phyloP scores from a whole-genome alignment of 2,797 vertebrate genomes.

The Chelon labrosus region DNA sequence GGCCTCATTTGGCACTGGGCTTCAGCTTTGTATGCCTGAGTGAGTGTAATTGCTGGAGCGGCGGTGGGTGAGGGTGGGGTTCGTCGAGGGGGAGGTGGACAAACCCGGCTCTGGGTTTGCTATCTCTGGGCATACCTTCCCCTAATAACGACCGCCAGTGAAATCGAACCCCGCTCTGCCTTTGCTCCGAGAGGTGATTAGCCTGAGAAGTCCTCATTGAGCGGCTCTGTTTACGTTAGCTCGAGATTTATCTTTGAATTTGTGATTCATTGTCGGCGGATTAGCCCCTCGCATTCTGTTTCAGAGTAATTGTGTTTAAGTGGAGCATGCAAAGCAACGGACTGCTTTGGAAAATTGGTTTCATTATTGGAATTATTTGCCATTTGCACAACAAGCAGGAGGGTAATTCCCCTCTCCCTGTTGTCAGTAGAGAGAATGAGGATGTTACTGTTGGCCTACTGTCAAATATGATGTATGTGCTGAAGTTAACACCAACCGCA shows the following conservation, averaged over 20 bases:
- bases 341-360: constrained; percentile 62
- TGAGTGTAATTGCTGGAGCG: constrained; percentile 88
- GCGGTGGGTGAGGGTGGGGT: not conserved
- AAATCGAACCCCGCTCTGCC: constrained; percentile 83
- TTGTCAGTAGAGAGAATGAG: constrained; percentile 44
- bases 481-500: constrained; percentile 16
- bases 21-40: constrained; percentile 86
- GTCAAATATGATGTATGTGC: constrained; percentile 51
- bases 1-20: constrained; percentile 90
- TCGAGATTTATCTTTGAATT: constrained; percentile 83
- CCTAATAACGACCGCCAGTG: constrained; percentile 86
- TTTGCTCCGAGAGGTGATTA: constrained; percentile 89
- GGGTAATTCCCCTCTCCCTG: constrained; percentile 40
- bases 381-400: constrained; percentile 56
- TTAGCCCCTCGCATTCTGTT: constrained; percentile 67
- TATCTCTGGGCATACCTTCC: constrained; percentile 86
- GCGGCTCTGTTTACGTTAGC: constrained; percentile 80
- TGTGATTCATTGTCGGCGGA: constrained; percentile 64
- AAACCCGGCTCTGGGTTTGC: constrained; percentile 81
- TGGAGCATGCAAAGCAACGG: constrained; percentile 58
- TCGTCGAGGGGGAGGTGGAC: not conserved
- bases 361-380: constrained; percentile 68
- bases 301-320: constrained; percentile 63
- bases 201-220: constrained; percentile 72
- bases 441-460: constrained; percentile 42